Evolutionary conservation across 2,797 vertebrate genomes (phyloP), one percentile per base, ranked within the genome.

Genomic region (Oreonectes daqikongensis): DNA sequence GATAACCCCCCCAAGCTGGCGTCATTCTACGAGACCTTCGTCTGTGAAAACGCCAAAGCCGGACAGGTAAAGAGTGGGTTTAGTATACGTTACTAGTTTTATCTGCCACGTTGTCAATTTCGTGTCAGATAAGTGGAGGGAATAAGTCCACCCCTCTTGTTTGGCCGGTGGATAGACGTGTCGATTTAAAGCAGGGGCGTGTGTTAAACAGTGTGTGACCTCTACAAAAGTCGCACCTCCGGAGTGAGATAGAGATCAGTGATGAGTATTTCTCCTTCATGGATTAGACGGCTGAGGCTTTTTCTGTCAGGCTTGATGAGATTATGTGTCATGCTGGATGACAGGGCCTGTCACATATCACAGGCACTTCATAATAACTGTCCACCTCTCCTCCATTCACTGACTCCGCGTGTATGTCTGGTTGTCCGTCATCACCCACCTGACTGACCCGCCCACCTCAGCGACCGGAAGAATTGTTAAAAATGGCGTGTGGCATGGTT

Each of bases 1-100:
- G 97, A 99, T 92, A 99, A 99, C 0, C 94, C 96, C 32, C 97
- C 97, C 6, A 92, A 92, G 55, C 95, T 99, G 72, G 93, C 95
- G 71, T 88, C 93, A 63, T 88, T 94, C 77, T 98, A 98, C 0
- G 96, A 98, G 87, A 96, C 95, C 8, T 96, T 93, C 42, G 96
- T 98, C 85, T 99, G 97, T 80, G 97, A 99, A 91, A 96, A 93
- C 65, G 94, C 94, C 61, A 97, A 95, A 86, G 90, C 92, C 30
- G 94, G 95, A 28, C 96, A 98, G 96, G 97, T 99, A 91, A 82
- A 80, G 40, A 63, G 60, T n/a, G 2, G 17, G 59, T 59, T 53
- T 52, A 48, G 66, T 48, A 74, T 59, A 50, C 3, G 38, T 67
- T 72, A 28, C 55, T 44, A n/a, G 32, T 79, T 68, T 66, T 67